A percentile compares a stretch with the other conserved stretches of the same genome.
phyloP scores from a whole-genome alignment of 2,113 vertebrate species.

The Lampris megalopsis region DNA sequence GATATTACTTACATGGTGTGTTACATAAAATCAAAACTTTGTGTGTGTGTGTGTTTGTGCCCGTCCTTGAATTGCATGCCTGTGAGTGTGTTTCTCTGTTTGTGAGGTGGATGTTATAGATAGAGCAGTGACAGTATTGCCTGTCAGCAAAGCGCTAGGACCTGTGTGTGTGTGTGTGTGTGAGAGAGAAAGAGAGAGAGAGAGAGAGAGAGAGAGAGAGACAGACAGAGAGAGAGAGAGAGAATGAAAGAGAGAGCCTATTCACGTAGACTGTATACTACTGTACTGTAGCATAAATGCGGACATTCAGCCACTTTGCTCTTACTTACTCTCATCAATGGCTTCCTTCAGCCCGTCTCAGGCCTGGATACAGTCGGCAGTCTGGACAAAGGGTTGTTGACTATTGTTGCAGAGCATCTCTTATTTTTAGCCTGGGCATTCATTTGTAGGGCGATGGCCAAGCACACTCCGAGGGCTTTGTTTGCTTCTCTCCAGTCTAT shows the following conservation, averaged over 20 bases:
- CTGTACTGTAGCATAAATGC: constrained; percentile 69
- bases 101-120: constrained; percentile 1
- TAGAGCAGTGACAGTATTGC: neutral
- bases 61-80: neutral
- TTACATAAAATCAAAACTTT: neutral
- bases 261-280: constrained; percentile 57
- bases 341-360: constrained; percentile 54
- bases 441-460: constrained; percentile 12
- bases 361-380: constrained; percentile 14
- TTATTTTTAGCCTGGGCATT: constrained; percentile 1
- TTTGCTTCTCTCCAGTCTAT: constrained; percentile 26
- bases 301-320: constrained; percentile 63
- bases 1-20: no score
- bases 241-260: no score
- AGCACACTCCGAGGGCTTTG: neutral
- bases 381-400: constrained; percentile 36
- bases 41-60: neutral
- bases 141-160: constrained; percentile 18
- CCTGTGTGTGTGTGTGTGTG: constrained; percentile 25
- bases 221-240: no score
- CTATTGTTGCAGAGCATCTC: constrained; percentile 32
- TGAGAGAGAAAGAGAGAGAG: no score
- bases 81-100: neutral
- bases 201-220: no score
- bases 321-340: constrained; percentile 54